A percentile compares a stretch with the other conserved stretches of the same genome.
Evolutionary conservation across 2,113 vertebrate species (phyloP).

Genomic region (Collichthys lucidus): DNA sequence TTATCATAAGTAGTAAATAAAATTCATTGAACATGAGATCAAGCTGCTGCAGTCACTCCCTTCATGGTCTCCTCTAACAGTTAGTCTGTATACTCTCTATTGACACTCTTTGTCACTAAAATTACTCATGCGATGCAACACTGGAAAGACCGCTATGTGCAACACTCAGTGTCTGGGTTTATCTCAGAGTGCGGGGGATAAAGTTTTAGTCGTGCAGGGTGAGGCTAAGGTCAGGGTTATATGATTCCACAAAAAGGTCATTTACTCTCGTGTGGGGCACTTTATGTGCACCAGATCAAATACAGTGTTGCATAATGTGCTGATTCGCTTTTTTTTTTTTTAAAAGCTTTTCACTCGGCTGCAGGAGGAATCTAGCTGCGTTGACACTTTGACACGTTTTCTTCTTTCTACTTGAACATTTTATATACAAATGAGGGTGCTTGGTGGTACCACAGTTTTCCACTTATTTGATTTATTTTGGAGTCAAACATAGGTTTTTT

Average conservation of each 20-base stretch:
- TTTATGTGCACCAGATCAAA: constrained; percentile 13
- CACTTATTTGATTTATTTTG: not conserved
- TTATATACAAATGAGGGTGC: not conserved
- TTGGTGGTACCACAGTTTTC: not conserved
- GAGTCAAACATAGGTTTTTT: not conserved
- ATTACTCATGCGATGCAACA: not conserved
- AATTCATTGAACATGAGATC: not conserved
- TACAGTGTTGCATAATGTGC: constrained; percentile 16
- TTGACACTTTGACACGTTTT: not conserved
- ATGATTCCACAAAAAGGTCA: not conserved
- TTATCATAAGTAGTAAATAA: not conserved
- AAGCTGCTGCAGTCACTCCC: not conserved
- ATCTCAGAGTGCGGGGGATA: not conserved
- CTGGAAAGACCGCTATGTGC: not conserved
- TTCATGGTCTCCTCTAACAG: not conserved
- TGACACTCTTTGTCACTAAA: not conserved
- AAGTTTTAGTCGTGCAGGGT: not conserved
- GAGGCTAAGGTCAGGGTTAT: not conserved
- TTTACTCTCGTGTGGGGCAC: not conserved
- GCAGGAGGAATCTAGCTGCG: not conserved
- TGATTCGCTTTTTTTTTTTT: constrained; percentile 3
- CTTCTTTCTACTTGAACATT: not conserved
- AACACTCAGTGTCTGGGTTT: not conserved
- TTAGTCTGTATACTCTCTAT: too few relatives aligned
- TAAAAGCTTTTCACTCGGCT: not conserved